phyloP scores from a whole-genome alignment of 2,797 vertebrate genomes.

The Pelodytes ibericus region DNA sequence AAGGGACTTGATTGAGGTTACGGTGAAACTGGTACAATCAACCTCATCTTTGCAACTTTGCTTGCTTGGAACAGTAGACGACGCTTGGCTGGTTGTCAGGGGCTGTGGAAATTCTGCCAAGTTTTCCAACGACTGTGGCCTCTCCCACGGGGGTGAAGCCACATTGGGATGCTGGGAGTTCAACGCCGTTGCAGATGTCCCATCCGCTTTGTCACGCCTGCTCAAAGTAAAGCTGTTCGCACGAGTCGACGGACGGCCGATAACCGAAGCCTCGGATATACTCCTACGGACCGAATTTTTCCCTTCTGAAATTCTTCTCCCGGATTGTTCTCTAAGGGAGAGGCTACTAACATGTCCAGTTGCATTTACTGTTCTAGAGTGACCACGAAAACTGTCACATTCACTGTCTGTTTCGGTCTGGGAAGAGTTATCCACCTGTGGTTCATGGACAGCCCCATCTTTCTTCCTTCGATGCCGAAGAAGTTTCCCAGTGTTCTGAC shows the following conservation, averaged over 20 bases:
- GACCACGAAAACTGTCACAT: constrained; percentile 40
- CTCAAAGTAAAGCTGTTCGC: constrained; percentile 40
- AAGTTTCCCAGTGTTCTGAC: constrained; percentile 19
- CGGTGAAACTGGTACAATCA: not conserved
- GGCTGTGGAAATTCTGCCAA: constrained; percentile 8
- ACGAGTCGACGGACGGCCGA: constrained; percentile 5
- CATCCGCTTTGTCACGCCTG: not conserved
- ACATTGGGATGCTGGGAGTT: constrained; percentile 7
- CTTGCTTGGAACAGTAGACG: constrained; percentile 33
- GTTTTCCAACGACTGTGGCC: constrained; percentile 33
- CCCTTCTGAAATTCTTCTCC: constrained; percentile 33
- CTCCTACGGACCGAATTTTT: constrained; percentile 54
- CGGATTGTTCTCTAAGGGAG: constrained; percentile 34
- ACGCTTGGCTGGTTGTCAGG: not conserved
- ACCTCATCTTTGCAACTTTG: not conserved
- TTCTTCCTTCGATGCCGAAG: constrained; percentile 29
- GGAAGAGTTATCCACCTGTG: constrained; percentile 58
- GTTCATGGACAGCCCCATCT: constrained; percentile 33
- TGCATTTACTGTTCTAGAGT: constrained; percentile 38
- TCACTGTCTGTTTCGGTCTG: constrained; percentile 65
- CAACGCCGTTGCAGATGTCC: constrained; percentile 53
- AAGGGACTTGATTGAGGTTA: constrained; percentile 11
- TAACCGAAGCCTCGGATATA: constrained; percentile 60
- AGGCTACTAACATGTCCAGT: constrained; percentile 47
- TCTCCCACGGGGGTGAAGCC: not conserved